Base-by-base conservation (phyloP, 2,888 invertebrate species). In the Tenthredo livida region DNA sequence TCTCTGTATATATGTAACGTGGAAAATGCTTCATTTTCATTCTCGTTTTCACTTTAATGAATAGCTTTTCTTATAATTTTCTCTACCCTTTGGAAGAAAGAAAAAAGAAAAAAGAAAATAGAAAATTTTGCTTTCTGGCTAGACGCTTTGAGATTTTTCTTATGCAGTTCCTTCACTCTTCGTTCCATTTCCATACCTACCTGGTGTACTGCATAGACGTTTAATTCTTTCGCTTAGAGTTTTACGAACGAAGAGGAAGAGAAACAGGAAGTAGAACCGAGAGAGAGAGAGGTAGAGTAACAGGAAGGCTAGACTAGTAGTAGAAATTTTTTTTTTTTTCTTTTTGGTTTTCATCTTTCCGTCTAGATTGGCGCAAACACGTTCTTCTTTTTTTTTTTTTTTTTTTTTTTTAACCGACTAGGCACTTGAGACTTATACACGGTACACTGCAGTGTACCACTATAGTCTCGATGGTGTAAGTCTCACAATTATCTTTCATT, bases 401-500 rank as follows among this genome's bases (percentile, higher is more conserved):
- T 47, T 47, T 0, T 54, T 54, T 54, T n/a, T 54, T 54, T 7
- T 0, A 54, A 17, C 54, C n/a, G 54, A 54, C 54, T 2, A 54
- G 54, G 54, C n/a, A 54, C 54, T 54, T 6, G 54, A 54, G 54
- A 54, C 54, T 54, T n/a, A n/a, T 1, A 54, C n/a, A 54, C 50
- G 50, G 54, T 54, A n/a, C 54, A 54, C n/a, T 54, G 54, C n/a
- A 7, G n/a, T n/a, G 54, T 37, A n/a, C 70, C 10, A 40, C 33
- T 40, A n/a, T 72, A 37, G 33, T 40, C 70, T 37, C n/a, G 10
- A 17, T 37, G 7, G 43, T 25, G 37, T n/a, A 37, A 54, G 54
- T 78, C 54, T 54, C 10, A 78, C 58, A 78, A 78, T 78, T 78
- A 78, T 43, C 3, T 78, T n/a, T 58, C 15, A 33, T 58, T 78